phyloP scores from a whole-genome alignment of 1,140 invertebrate species.

The Achatina immaculata region DNA sequence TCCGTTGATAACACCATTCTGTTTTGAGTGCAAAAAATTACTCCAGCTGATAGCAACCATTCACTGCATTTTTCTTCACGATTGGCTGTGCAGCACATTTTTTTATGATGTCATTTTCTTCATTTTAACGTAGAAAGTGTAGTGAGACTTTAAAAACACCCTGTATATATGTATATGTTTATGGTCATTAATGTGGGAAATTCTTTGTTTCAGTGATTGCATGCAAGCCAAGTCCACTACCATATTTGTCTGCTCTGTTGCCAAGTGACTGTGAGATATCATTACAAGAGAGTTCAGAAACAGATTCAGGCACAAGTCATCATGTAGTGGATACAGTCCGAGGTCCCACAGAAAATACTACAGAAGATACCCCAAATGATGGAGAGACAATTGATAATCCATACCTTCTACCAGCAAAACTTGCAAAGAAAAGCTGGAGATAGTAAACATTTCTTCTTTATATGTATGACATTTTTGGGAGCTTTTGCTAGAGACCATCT shows the following conservation, averaged over 20 bases:
- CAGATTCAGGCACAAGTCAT: slow-evolving; percentile 74
- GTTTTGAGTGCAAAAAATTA: too few species aligned
- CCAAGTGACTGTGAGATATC: slow-evolving; percentile 93
- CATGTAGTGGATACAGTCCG: slow-evolving; percentile 9
- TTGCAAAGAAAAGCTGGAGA: slow-evolving; percentile 72
- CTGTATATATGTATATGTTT: too few species aligned
- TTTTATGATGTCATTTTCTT: too few species aligned
- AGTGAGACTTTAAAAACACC: too few species aligned
- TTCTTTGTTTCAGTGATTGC: slow-evolving; percentile 81
- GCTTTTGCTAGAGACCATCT: too few species aligned
- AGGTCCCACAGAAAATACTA: slow-evolving; percentile 27
- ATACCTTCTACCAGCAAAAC: slow-evolving; percentile 84
- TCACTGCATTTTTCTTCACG: too few species aligned
- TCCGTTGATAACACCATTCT: too few species aligned
- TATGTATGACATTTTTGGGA: too few species aligned
- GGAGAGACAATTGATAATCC: slow-evolving; percentile 84
- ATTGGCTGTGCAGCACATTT: too few species aligned
- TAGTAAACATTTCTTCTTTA: not conserved
- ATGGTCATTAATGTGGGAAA: not conserved
- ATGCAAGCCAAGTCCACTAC: slow-evolving; percentile 84
- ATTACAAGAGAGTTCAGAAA: slow-evolving; percentile 84
- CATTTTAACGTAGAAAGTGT: too few species aligned
- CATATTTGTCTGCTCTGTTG: slow-evolving; percentile 87
- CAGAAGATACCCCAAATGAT: slow-evolving; percentile 52
- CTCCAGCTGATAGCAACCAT: too few species aligned